A percentile compares a stretch with the other conserved stretches of the same genome.
phyloP scores from a whole-genome alignment of 2,888 invertebrate species.

The Quadroppia sp. region DNA sequence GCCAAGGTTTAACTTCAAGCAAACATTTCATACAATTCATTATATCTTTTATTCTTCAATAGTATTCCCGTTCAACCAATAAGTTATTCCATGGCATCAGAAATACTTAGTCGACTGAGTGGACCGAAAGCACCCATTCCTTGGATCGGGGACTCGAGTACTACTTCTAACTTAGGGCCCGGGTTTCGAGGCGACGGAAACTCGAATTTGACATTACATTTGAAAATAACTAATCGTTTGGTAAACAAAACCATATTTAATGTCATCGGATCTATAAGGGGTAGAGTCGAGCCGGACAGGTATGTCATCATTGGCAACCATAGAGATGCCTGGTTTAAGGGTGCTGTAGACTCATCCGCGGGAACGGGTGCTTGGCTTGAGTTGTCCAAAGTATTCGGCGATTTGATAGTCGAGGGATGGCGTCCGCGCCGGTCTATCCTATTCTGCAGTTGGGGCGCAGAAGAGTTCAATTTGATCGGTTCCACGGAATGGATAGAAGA shows the following conservation, averaged over 20 bases:
- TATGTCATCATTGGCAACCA: constrained; percentile 48
- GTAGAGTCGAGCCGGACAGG: constrained; percentile 51
- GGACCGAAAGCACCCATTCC: constrained; percentile 45
- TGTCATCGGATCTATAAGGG: constrained; percentile 52
- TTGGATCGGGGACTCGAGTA: constrained; percentile 47
- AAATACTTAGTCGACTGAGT: constrained; percentile 43
- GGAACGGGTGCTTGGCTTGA: constrained; percentile 49
- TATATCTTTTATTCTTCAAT: background rate
- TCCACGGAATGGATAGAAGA: constrained; percentile 49
- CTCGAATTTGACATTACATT: constrained; percentile 45
- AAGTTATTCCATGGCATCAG: constrained; percentile 46
- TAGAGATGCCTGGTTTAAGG: constrained; percentile 48
- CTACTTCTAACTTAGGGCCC: constrained; percentile 46
- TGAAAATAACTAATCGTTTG: constrained; percentile 50
- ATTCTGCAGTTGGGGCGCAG: constrained; percentile 50
- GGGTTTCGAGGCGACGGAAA: constrained; percentile 40
- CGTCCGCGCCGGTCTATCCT: constrained; percentile 49
- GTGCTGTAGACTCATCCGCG: constrained; percentile 47
- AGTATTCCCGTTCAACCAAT: constrained; percentile 48
- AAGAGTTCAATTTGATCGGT: constrained; percentile 48
- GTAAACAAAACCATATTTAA: constrained; percentile 50
- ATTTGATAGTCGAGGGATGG: constrained; percentile 46
- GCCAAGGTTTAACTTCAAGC: constrained; percentile 17
- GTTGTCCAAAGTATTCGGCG: constrained; percentile 47
- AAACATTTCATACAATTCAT: no score